Evolutionary conservation across 2,888 invertebrate species (phyloP).

Genomic region (Brachypalpus laphriformis): DNA sequence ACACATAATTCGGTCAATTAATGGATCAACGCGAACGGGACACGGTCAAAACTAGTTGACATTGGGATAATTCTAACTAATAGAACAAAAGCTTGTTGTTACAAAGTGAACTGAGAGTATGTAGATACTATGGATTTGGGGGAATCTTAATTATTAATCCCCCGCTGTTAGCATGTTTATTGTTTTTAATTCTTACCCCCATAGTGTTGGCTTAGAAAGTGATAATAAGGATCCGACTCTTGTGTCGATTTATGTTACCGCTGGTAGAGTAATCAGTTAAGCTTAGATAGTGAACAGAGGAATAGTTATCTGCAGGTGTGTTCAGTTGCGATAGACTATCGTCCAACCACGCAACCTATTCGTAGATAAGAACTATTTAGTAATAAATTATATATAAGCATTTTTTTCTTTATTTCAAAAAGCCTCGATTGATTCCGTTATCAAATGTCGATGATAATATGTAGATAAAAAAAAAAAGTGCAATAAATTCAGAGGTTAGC

Average conservation of each 20-base stretch:
- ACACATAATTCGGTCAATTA: constrained; percentile 23
- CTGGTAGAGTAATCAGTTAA: constrained; percentile 5
- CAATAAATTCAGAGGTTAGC: not conserved
- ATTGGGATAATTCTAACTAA: constrained; percentile 30
- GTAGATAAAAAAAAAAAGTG: not conserved
- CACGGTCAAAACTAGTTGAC: not conserved
- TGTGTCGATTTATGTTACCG: not conserved
- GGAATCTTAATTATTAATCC: constrained; percentile 24
- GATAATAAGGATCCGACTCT: not conserved
- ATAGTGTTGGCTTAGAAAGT: not conserved
- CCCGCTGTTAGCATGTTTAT: constrained; percentile 6
- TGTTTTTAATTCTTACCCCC: not conserved
- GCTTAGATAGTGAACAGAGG: constrained; percentile 16
- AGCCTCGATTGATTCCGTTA: not conserved
- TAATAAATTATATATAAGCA: not conserved
- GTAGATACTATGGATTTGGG: not conserved
- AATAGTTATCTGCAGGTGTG: not conserved
- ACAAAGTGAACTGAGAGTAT: not conserved
- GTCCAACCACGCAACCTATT: not conserved
- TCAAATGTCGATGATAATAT: not conserved
- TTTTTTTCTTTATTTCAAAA: not conserved
- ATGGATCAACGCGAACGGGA: not conserved
- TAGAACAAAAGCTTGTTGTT: constrained; percentile 29
- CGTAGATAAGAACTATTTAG: not conserved
- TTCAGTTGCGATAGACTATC: not conserved